phyloP scores from a whole-genome alignment of 1,140 invertebrate species.

The Trissolcus basalis region DNA sequence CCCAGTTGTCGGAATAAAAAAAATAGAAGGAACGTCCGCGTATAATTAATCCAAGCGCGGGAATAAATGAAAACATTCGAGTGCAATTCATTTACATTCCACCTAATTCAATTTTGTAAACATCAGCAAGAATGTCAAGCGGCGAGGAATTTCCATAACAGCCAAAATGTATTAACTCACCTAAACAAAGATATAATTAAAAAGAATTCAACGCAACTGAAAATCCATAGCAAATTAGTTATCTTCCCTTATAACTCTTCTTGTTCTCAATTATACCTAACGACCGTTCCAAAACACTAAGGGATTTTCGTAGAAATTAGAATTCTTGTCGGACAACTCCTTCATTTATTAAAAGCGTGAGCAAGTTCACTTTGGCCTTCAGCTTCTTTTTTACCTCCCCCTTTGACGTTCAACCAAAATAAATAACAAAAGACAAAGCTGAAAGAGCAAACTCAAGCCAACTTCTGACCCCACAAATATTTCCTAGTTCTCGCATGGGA shows the following conservation, averaged over 20 bases:
- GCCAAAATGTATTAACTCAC: constrained; percentile 49
- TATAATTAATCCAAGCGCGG: constrained; percentile 39
- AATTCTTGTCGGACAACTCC: constrained; percentile 50
- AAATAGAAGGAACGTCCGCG: neutral
- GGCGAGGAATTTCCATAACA: constrained; percentile 54
- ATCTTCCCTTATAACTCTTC: constrained; percentile 48
- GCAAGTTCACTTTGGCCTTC: constrained; percentile 20
- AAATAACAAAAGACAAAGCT: neutral
- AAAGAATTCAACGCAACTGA: constrained; percentile 44
- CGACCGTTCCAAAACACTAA: constrained; percentile 39
- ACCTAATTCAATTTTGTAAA: constrained; percentile 51
- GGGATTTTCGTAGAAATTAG: constrained; percentile 48
- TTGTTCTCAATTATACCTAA: constrained; percentile 54
- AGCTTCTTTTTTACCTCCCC: constrained; percentile 18
- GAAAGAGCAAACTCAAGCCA: too few species aligned
- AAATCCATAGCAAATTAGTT: constrained; percentile 53
- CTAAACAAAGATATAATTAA: constrained; percentile 56
- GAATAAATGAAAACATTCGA: constrained; percentile 48
- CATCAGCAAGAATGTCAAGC: constrained; percentile 38
- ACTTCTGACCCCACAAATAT: too few species aligned
- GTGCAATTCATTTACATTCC: constrained; percentile 52
- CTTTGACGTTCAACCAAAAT: constrained; percentile 9
- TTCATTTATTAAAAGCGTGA: constrained; percentile 52
- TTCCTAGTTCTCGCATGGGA: too few species aligned
- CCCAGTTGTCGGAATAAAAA: constrained; percentile 21